Percentiles rank a stretch among this genome's conserved stretches.
Evolutionary conservation across 2,113 vertebrate species (phyloP).

Genomic region (Pao palembangensis): DNA sequence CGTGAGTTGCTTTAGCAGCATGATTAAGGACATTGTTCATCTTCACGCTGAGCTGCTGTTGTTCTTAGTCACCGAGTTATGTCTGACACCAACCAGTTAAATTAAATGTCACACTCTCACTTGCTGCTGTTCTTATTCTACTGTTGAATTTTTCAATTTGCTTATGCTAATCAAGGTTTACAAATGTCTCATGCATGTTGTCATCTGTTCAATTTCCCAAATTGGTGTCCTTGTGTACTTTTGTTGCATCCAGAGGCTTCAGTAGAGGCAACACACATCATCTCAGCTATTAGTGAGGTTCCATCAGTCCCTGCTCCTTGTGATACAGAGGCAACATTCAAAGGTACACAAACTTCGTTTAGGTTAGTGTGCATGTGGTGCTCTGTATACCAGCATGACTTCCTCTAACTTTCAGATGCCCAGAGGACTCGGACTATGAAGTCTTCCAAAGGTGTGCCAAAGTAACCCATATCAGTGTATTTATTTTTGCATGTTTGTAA

Average conservation of each 20-base stretch:
- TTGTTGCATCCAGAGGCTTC: constrained; percentile 78
- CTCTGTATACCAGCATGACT: too few species aligned
- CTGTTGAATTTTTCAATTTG: neutral
- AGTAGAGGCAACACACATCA: constrained; percentile 86
- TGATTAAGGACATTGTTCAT: too few species aligned
- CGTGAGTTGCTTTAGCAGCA: too few species aligned
- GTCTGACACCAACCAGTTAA: neutral
- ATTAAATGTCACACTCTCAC: neutral
- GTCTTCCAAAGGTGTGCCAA: too few species aligned
- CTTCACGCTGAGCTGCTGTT: neutral
- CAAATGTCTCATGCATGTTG: neutral
- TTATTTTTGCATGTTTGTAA: too few species aligned
- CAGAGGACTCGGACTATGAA: too few species aligned
- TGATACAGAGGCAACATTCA: constrained; percentile 51
- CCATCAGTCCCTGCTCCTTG: constrained; percentile 84
- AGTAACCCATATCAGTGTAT: too few species aligned
- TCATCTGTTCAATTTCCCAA: neutral
- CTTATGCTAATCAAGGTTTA: neutral
- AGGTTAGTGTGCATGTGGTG: too few species aligned
- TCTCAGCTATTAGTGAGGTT: constrained; percentile 88
- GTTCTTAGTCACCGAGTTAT: neutral
- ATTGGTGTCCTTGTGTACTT: neutral
- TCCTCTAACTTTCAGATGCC: too few species aligned
- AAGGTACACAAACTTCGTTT: constrained; percentile 46
- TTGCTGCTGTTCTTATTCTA: neutral